phyloP scores from a whole-genome alignment of 2,113 vertebrate genomes.

The Sylvietta virens region DNA sequence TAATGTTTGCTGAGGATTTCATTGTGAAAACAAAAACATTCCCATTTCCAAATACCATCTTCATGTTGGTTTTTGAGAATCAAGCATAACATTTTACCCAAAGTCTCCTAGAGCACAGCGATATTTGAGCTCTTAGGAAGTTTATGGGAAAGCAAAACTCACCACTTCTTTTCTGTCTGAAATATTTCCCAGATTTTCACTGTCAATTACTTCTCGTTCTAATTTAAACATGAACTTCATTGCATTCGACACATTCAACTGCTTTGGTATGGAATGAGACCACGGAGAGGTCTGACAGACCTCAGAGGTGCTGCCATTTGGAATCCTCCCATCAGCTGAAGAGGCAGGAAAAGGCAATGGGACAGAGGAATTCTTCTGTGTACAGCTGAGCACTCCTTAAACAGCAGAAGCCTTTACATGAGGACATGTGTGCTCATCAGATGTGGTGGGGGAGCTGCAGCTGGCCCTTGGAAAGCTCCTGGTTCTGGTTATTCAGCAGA shows the following conservation, averaged over 20 bases:
- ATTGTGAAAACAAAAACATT: neutral
- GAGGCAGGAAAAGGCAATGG: accelerated
- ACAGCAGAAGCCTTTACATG: neutral
- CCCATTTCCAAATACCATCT: neutral
- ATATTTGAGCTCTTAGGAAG: neutral
- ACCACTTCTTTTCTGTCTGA: neutral
- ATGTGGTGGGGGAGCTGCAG: neutral
- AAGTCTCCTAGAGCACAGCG: neutral
- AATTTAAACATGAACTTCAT: neutral
- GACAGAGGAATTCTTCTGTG: neutral
- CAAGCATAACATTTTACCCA: neutral
- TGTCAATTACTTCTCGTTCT: neutral
- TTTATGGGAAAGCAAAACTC: neutral
- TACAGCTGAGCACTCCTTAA: neutral
- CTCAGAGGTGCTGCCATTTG: neutral
- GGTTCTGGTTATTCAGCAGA: neutral
- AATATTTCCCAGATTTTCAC: neutral
- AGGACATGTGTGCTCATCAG: accelerated
- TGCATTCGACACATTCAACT: neutral
- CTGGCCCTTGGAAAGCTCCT: neutral
- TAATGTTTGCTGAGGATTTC: neutral
- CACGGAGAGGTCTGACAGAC: neutral
- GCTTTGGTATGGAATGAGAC: neutral
- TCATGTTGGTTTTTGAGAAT: neutral
- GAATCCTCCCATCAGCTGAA: neutral